These are phyloP conservation scores for Eupithecia centaureata DNA, from an alignment of 2,888 invertebrate genomes.

Conservation along the genomic window DNA sequence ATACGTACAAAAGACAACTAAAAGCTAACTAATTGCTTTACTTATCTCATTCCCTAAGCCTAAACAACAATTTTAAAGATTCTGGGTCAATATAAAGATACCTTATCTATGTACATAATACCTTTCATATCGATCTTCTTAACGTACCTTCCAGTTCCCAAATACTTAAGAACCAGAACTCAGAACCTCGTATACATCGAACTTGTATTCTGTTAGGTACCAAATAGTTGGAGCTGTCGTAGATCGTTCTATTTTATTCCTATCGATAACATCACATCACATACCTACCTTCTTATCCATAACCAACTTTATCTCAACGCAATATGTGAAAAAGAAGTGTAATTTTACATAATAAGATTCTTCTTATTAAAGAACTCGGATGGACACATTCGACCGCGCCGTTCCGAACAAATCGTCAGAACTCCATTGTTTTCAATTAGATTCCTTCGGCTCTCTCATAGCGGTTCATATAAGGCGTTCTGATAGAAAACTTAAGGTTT, in stretches of 20 bases:
- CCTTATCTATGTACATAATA: neutral
- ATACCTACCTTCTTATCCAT: too few relatives aligned
- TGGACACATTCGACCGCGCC: neutral
- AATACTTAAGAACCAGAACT: neutral
- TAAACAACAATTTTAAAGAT: neutral
- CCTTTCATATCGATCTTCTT: neutral
- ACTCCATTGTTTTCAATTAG: neutral
- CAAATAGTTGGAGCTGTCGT: too few relatives aligned
- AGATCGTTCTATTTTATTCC: too few relatives aligned
- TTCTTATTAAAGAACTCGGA: neutral
- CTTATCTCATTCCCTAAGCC: neutral
- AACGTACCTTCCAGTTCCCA: neutral
- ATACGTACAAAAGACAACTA: neutral
- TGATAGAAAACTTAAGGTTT: neutral
- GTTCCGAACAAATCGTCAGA: neutral
- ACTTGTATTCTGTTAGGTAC: too few relatives aligned
- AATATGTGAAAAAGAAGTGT: neutral
- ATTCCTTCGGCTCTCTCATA: neutral
- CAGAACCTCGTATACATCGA: too few relatives aligned
- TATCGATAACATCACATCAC: too few relatives aligned
- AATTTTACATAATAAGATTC: neutral
- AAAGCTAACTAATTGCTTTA: neutral
- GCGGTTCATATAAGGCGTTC: neutral
- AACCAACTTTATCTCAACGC: neutral
- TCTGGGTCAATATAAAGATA: neutral